A percentile compares a stretch with the other conserved stretches of the same genome.
Evolutionary conservation across 2,888 invertebrate genomes (phyloP).

Genomic region (Cephus pygmeus): DNA sequence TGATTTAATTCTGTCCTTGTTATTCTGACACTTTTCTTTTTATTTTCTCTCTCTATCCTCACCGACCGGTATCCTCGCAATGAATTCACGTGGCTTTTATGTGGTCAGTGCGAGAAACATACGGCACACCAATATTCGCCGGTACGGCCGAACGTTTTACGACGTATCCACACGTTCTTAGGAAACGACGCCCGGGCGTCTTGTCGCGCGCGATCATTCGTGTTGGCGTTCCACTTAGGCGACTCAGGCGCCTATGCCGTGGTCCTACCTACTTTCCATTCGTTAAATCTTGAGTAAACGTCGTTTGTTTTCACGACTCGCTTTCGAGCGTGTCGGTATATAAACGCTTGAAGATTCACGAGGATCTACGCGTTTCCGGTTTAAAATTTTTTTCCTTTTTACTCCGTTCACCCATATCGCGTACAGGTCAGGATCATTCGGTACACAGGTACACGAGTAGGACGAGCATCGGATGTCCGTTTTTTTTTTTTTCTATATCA

Average conservation of each 20-base stretch:
- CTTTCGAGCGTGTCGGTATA: background rate
- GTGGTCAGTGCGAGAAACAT: background rate
- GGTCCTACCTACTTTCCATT: constrained; percentile 38
- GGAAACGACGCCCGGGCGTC: background rate
- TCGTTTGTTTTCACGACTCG: background rate
- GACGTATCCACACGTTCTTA: background rate
- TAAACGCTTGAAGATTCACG: background rate
- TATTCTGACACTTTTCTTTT: too few species aligned
- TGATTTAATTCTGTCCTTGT: too few species aligned
- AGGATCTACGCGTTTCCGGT: background rate
- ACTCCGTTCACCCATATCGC: background rate
- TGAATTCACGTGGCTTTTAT: background rate
- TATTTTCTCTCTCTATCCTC: background rate
- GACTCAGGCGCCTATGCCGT: constrained; percentile 34
- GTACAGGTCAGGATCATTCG: background rate
- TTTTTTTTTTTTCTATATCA: background rate
- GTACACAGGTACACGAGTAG: background rate
- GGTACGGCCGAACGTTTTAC: background rate
- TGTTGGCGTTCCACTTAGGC: constrained; percentile 38
- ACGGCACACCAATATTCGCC: background rate
- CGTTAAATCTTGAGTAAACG: constrained; percentile 22
- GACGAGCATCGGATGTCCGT: background rate
- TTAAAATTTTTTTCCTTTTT: background rate
- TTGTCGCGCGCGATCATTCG: constrained; percentile 33
- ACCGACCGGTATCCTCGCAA: background rate